Evolutionary conservation across 2,888 invertebrate species (phyloP), one percentile per base, ranked within the genome.

Genomic region (Syrphus vitripennis): DNA sequence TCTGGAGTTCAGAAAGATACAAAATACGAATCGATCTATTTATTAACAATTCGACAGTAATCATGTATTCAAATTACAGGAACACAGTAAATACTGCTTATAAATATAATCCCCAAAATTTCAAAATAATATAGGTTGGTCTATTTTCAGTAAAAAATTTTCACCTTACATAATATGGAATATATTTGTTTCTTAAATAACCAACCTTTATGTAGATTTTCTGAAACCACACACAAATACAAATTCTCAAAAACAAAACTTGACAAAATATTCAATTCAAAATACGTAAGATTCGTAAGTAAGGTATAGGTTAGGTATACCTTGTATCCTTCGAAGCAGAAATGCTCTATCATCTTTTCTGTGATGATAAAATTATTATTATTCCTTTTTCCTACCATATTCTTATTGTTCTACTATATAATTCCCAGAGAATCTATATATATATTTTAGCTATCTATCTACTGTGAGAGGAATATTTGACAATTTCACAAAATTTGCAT

Each of bases 401-500:
- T 10, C 37, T 24, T 42, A 63, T 2, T 24, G 6, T 40, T 40
- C 2, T 26, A 31, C 12, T 29, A 16, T 19, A 6, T 16, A 16
- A 2, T n/a, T 16, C 3, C 14, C 12, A 63, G n/a, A n/a, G n/a
- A n/a, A n/a, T n/a, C n/a, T n/a, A n/a, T n/a, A n/a, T n/a, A n/a
- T n/a, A 45, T 19, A 67, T 34, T 67, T 67, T 67, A n/a, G 19
- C 1, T 12, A 19, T n/a, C 5, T 12, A 10, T n/a, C n/a, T n/a
- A n/a, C n/a, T 37, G 3, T 2, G n/a, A 26, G 14, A 67, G 21
- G 42, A 48, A n/a, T n/a, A n/a, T 31, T 37, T 34, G 2, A 19
- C 48, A 50, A 50, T 67, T n/a, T 50, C 50, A 77, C 29, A 69
- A 48, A 42, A 50, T 70, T 59, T 53, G 50, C 67, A 76, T 67